These are phyloP conservation scores for Grammomys dolichurus DNA, from an alignment of 2,113 vertebrate genomes.

Conservation along the genomic window DNA sequence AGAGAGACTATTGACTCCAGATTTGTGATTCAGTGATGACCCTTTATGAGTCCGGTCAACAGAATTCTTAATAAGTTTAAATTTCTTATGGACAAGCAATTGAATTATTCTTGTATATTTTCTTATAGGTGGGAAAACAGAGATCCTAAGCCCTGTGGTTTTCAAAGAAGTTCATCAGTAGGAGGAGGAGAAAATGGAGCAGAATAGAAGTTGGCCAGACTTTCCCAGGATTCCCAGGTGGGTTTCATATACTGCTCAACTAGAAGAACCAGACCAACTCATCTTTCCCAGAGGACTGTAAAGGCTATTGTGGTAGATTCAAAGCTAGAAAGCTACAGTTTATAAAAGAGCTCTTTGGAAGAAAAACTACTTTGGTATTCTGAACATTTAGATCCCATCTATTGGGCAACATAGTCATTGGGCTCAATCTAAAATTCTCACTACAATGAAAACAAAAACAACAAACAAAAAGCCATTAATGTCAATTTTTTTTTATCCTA, in stretches of 20 bases:
- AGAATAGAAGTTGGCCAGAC: slow-evolving; percentile 84
- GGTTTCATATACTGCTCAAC: slow-evolving; percentile 92
- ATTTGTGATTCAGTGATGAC: slow-evolving; percentile 65
- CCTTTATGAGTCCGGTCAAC: neutral
- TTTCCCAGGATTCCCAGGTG: slow-evolving; percentile 92
- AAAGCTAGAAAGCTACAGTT: slow-evolving; percentile 85
- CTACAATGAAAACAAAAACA: slow-evolving; percentile 51
- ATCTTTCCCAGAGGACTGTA: slow-evolving; percentile 83
- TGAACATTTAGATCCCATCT: slow-evolving; percentile 70
- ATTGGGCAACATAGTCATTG: slow-evolving; percentile 46
- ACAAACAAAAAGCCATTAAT: neutral
- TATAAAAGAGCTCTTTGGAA: slow-evolving; percentile 83
- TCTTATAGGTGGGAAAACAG: slow-evolving; percentile 89
- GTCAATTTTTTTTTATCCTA: slow-evolving; percentile 27
- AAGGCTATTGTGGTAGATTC: slow-evolving; percentile 86
- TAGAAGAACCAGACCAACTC: slow-evolving; percentile 88
- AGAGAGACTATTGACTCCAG: slow-evolving; percentile 67
- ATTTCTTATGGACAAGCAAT: slow-evolving; percentile 81
- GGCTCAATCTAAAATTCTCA: slow-evolving; percentile 43
- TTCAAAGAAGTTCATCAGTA: slow-evolving; percentile 85
- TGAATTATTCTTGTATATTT: slow-evolving; percentile 89
- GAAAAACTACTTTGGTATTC: slow-evolving; percentile 71
- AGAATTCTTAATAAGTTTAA: slow-evolving; percentile 61
- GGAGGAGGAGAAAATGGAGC: slow-evolving; percentile 87
- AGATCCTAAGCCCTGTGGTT: slow-evolving; percentile 88